Conservation (phyloP, 2,797 vertebrate genomes). For the Phaenicophaeus curvirostris region DNA sequence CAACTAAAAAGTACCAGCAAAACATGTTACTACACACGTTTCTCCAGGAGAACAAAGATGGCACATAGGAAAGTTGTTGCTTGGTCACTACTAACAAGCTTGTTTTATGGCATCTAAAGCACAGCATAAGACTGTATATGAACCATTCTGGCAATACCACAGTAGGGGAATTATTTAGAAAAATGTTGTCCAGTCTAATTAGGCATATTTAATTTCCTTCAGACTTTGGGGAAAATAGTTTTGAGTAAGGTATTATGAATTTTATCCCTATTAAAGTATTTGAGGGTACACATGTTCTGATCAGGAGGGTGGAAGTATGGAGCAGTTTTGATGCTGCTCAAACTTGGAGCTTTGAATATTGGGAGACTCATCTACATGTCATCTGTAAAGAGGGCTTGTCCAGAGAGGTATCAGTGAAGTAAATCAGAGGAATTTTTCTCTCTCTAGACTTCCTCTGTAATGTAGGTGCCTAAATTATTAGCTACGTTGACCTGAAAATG, state of each 20-base stretch:
- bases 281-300: not conserved
- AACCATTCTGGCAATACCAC: not conserved
- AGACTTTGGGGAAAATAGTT: not conserved
- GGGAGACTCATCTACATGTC: not conserved
- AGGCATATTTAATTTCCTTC: not conserved
- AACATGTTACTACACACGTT: not conserved
- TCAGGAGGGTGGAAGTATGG: not conserved
- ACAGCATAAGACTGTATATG: rapidly evolving
- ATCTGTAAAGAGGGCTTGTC: not conserved
- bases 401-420: not conserved
- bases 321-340: not conserved
- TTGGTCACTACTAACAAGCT: not conserved
- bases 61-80: not conserved
- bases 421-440: not conserved
- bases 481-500: not conserved
- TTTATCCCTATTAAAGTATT: not conserved
- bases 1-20: not conserved
- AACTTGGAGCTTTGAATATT: not conserved
- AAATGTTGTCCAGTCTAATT: not conserved
- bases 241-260: not conserved
- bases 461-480: not conserved
- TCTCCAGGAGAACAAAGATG: not conserved
- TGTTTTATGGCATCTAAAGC: not conserved
- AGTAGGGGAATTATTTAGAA: not conserved
- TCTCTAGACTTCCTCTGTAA: not conserved